These are phyloP conservation scores for Oreocharis arfaki DNA, from an alignment of 2,113 vertebrate species.

Conservation along the genomic window DNA sequence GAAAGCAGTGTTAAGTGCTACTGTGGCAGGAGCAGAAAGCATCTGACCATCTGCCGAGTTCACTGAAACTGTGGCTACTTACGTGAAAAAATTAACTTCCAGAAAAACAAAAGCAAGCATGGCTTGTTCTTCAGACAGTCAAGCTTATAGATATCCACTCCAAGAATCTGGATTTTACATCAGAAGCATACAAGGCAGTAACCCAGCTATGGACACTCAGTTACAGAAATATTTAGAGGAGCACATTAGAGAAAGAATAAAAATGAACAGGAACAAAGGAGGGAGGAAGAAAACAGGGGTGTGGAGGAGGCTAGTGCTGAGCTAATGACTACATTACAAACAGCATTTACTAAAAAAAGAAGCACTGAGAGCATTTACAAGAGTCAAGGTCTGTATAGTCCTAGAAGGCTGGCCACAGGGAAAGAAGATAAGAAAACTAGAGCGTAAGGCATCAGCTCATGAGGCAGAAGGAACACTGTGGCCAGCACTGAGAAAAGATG, in stretches of 20 bases:
- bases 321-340: neutral
- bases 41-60: neutral
- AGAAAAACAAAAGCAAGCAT: neutral
- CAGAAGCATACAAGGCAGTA: neutral
- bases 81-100: neutral
- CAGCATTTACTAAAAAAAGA: neutral
- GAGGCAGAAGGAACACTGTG: neutral
- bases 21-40: neutral
- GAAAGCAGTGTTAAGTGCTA: conserved; percentile 19
- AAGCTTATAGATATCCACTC: neutral
- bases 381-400: neutral
- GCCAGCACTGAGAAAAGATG: neutral
- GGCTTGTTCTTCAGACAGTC: neutral
- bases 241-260: neutral
- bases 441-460: neutral
- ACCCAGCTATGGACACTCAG: neutral
- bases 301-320: neutral
- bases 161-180: neutral
- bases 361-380: neutral
- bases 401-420: neutral
- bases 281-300: accelerated
- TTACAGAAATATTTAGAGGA: neutral
- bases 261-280: neutral
- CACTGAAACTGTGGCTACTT: neutral
- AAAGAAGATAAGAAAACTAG: neutral